phyloP scores from a whole-genome alignment of 2,797 vertebrate species.

The Denticeps clupeoides region DNA sequence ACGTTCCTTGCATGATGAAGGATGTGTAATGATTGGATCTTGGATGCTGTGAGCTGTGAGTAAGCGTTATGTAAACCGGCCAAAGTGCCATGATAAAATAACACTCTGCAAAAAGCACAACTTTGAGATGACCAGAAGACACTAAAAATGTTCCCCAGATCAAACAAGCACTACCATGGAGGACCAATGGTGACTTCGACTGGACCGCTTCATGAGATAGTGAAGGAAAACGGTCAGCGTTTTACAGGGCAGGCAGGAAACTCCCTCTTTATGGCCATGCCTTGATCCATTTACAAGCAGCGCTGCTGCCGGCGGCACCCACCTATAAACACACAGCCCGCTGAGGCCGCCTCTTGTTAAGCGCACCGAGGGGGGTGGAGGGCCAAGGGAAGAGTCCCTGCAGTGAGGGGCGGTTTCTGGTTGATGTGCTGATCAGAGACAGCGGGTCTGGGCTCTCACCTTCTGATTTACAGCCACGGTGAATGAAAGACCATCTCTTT shows the following conservation, averaged over 20 bases:
- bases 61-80: too few relatives aligned
- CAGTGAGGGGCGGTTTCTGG: constrained; percentile 9
- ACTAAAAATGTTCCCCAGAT: too few relatives aligned
- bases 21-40: too few relatives aligned
- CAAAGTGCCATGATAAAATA: too few relatives aligned
- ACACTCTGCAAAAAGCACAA: too few relatives aligned
- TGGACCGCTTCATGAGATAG: constrained; percentile 20
- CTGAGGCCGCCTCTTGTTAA: constrained; percentile 44
- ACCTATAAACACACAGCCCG: constrained; percentile 45
- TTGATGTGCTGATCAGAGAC: constrained; percentile 32
- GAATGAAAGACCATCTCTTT: constrained; percentile 18
- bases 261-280: constrained; percentile 45
- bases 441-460: background rate
- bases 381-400: constrained; percentile 11
- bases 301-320: constrained; percentile 31
- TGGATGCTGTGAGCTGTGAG: too few relatives aligned
- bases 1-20: too few relatives aligned
- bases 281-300: constrained; percentile 58
- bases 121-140: too few relatives aligned
- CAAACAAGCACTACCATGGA: too few relatives aligned
- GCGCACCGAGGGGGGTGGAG: constrained; percentile 25
- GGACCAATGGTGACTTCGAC: background rate
- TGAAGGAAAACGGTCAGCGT: constrained; percentile 34
- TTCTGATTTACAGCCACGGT: constrained; percentile 13
- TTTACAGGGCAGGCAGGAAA: constrained; percentile 58